These are phyloP conservation scores for Cnemophilus loriae DNA, from an alignment of 2,113 vertebrate genomes.

Conservation along the genomic window DNA sequence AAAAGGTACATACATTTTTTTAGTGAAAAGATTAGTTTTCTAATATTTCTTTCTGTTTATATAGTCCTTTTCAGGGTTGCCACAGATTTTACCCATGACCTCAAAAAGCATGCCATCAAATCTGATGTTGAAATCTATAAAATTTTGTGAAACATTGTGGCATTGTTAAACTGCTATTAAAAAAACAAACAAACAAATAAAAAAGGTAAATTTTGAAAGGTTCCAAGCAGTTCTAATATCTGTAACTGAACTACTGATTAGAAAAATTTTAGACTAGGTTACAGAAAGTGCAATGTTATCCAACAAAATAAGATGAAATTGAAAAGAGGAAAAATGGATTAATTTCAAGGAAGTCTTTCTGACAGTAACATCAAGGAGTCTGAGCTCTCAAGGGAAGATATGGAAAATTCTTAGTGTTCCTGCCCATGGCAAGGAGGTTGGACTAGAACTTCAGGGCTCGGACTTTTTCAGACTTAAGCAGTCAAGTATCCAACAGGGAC, in stretches of 20 bases:
- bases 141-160: not conserved
- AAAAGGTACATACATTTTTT: rapidly evolving
- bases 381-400: not conserved
- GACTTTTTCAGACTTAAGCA: not conserved
- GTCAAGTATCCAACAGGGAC: not conserved
- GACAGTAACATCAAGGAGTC: not conserved
- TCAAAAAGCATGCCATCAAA: not conserved
- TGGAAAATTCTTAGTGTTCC: not conserved
- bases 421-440: not conserved
- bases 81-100: not conserved
- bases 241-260: not conserved
- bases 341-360: not conserved
- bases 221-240: not conserved
- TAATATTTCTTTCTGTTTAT: not conserved
- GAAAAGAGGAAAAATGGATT: not conserved
- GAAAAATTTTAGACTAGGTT: not conserved
- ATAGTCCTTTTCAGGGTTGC: not conserved
- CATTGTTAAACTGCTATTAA: not conserved
- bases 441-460: not conserved
- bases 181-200: not conserved
- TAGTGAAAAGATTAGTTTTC: not conserved
- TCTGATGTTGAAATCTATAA: not conserved
- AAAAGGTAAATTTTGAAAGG: not conserved
- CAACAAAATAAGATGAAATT: not conserved
- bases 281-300: not conserved